Conservation (phyloP, 2,797 vertebrate species). For the Crocidura indochinensis region DNA sequence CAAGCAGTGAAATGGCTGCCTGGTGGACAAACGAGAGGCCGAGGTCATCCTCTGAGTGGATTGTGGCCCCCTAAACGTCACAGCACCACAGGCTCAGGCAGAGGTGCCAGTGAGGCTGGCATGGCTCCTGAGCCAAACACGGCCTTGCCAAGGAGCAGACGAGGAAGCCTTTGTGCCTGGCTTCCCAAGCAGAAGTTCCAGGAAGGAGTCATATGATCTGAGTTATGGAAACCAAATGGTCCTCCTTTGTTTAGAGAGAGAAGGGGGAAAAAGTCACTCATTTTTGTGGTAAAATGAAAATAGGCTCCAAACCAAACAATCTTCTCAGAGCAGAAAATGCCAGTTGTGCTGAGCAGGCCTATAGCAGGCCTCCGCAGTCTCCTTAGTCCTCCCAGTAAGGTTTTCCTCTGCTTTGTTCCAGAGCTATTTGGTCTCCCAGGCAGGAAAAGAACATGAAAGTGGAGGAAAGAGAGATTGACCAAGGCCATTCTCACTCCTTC, state of each 20-base stretch:
- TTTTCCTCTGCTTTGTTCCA: conserved; percentile 26
- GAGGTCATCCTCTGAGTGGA: fast-evolving
- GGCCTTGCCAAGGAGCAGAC: background rate
- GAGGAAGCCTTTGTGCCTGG: conserved; percentile 66
- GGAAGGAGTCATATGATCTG: conserved; percentile 86
- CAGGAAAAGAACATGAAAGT: conserved; percentile 38
- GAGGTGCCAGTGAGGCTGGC: fast-evolving
- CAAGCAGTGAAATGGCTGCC: background rate
- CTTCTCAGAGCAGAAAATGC: conserved; percentile 81
- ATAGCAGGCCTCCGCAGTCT: background rate
- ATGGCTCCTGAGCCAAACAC: background rate
- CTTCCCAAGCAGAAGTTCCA: conserved; percentile 84
- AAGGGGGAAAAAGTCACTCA: conserved; percentile 75
- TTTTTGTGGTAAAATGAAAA: conserved; percentile 87
- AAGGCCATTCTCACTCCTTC: background rate
- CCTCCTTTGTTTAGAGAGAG: conserved; percentile 85
- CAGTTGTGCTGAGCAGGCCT: conserved; percentile 75
- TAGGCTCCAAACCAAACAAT: conserved; percentile 82
- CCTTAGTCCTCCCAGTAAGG: background rate
- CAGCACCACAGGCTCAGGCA: conserved; percentile 3
- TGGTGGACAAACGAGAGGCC: background rate
- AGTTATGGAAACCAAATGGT: conserved; percentile 88
- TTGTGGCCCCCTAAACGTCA: background rate
- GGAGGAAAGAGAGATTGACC: background rate
- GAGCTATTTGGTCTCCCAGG: conserved; percentile 46